Conservation (phyloP, 1,140 invertebrate species). For the Aphaenogaster rudis region DNA sequence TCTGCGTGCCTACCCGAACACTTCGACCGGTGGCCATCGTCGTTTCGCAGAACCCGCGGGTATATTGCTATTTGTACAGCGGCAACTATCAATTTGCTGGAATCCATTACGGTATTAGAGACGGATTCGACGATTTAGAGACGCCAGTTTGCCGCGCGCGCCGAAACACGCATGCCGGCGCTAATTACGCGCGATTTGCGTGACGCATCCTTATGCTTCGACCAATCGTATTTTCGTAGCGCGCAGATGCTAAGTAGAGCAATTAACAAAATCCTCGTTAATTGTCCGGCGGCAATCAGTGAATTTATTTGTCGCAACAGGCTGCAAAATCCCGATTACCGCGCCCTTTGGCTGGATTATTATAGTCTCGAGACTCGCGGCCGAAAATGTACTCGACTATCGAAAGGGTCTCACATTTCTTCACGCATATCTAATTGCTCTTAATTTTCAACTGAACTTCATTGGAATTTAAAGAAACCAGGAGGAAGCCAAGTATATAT, state of each 20-base stretch:
- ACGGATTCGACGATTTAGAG: constrained; percentile 73
- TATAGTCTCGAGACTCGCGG: background rate
- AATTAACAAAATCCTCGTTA: constrained; percentile 57
- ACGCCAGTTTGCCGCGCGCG: constrained; percentile 10
- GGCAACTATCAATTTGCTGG: constrained; percentile 80
- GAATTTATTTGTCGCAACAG: constrained; percentile 64
- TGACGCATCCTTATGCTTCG: constrained; percentile 13
- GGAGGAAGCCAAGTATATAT: no score
- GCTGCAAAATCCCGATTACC: constrained; percentile 19
- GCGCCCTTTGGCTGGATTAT: background rate
- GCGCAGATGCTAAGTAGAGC: constrained; percentile 5
- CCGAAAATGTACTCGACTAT: background rate
- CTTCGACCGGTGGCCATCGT: constrained; percentile 63
- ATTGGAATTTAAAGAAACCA: background rate
- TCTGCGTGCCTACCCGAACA: constrained; percentile 56
- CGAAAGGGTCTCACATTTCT: background rate
- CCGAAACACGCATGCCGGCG: constrained; percentile 16
- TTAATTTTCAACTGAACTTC: background rate
- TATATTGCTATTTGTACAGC: constrained; percentile 79
- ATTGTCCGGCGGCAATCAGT: constrained; percentile 16
- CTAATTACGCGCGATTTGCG: constrained; percentile 45
- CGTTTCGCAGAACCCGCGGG: constrained; percentile 60
- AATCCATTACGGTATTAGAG: constrained; percentile 80
- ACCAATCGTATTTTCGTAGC: constrained; percentile 31
- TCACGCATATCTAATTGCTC: background rate